These are phyloP conservation scores for Trichopoda pennipes DNA, from an alignment of 2,888 invertebrate genomes.

Conservation along the genomic window DNA sequence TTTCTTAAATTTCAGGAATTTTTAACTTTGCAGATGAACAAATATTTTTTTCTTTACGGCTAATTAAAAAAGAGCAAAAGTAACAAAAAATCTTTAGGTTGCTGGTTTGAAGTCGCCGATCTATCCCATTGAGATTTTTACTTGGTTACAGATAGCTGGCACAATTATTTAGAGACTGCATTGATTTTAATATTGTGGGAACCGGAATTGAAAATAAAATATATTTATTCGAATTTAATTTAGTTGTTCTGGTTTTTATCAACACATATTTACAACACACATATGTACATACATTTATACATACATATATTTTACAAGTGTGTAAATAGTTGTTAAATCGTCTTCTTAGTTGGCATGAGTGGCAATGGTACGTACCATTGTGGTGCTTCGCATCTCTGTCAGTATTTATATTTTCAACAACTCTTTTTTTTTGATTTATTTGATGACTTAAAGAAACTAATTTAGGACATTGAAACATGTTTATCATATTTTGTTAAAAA, in stretches of 20 bases:
- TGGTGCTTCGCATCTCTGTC: slow-evolving; percentile 36
- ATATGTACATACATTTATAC: no score
- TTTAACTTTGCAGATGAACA: not conserved
- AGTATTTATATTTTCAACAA: slow-evolving; percentile 43
- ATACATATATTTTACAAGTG: no score
- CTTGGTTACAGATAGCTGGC: not conserved
- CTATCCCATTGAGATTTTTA: not conserved
- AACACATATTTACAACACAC: not conserved
- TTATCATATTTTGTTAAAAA: slow-evolving; percentile 34
- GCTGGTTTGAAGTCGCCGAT: not conserved
- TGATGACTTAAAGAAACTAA: slow-evolving; percentile 63
- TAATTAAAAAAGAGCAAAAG: slow-evolving; percentile 20
- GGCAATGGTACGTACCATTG: slow-evolving; percentile 6
- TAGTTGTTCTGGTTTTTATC: slow-evolving; percentile 52
- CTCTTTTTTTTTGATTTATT: slow-evolving; percentile 64
- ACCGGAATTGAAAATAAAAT: slow-evolving; percentile 62
- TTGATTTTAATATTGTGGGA: slow-evolving; percentile 50
- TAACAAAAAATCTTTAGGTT: slow-evolving; percentile 15
- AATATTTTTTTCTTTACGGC: slow-evolving; percentile 11
- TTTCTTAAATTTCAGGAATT: not conserved
- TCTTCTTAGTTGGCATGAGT: not conserved
- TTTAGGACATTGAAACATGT: slow-evolving; percentile 67
- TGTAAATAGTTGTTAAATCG: not conserved
- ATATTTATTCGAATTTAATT: slow-evolving; percentile 54
- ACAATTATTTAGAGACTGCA: slow-evolving; percentile 31